Conservation (phyloP, 1,140 invertebrate genomes). For the Diorhabda elongata region DNA sequence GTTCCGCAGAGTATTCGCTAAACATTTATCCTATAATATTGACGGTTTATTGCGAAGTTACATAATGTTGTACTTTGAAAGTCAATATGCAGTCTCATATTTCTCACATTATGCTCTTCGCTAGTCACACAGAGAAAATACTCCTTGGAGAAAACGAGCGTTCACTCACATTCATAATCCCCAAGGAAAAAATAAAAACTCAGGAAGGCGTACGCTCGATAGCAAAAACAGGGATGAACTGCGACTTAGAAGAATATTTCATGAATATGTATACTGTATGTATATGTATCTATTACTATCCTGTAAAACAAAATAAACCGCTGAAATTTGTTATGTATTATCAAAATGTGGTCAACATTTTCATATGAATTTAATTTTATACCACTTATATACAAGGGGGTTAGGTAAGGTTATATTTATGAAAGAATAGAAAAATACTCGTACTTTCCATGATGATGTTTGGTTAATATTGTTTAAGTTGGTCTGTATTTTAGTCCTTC, state of each 20-base stretch:
- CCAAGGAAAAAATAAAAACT: constrained; percentile 1
- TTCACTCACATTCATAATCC: not conserved
- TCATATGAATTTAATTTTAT: too few relatives aligned
- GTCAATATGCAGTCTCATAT: constrained; percentile 2
- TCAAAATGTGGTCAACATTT: too few relatives aligned
- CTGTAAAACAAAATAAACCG: too few relatives aligned
- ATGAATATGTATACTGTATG: not conserved
- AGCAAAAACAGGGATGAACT: not conserved
- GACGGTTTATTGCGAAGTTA: not conserved
- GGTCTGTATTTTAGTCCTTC: too few relatives aligned
- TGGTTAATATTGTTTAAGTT: too few relatives aligned
- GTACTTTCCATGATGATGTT: too few relatives aligned
- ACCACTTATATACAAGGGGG: too few relatives aligned
- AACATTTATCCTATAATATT: constrained; percentile 1
- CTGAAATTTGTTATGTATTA: too few relatives aligned
- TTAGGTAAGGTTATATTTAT: too few relatives aligned
- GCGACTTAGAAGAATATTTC: not conserved
- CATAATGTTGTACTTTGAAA: not conserved
- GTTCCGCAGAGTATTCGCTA: not conserved
- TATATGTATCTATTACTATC: too few relatives aligned
- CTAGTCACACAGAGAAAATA: not conserved
- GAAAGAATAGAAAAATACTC: too few relatives aligned
- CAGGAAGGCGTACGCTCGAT: not conserved
- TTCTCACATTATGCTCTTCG: not conserved
- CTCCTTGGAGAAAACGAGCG: not conserved